phyloP scores from a whole-genome alignment of 2,113 vertebrate species.

The Ptyas mucosa region DNA sequence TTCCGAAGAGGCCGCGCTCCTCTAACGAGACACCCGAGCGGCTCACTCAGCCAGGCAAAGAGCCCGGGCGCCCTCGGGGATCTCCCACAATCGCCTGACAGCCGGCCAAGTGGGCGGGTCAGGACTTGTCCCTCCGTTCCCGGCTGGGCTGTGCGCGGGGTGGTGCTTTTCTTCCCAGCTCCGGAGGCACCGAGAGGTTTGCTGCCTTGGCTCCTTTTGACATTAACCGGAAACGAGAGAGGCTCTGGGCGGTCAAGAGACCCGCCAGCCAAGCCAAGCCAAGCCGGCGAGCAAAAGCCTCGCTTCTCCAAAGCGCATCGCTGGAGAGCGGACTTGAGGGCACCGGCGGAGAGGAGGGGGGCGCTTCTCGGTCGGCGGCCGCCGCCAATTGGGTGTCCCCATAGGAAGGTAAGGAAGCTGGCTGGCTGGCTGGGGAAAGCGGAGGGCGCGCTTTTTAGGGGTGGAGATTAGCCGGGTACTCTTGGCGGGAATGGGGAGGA shows the following conservation, averaged over 20 bases:
- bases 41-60: neutral
- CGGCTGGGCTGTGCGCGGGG: neutral
- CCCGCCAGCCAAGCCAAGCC: too few relatives aligned
- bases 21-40: neutral
- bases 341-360: neutral
- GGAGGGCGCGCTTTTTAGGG: neutral
- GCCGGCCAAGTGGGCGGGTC: neutral
- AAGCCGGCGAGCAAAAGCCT: neutral
- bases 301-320: neutral
- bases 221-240: slow-evolving; percentile 63
- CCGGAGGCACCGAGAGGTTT: slow-evolving; percentile 47
- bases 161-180: slow-evolving; percentile 53
- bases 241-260: neutral
- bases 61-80: neutral
- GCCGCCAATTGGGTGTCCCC: slow-evolving; percentile 37
- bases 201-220: slow-evolving; percentile 58
- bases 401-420: slow-evolving; percentile 37
- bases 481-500: neutral
- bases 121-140: neutral
- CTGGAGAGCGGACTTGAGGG: neutral
- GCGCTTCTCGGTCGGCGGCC: slow-evolving; percentile 12
- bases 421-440: neutral
- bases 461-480: neutral
- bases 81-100: neutral
- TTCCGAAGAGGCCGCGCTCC: neutral